Evolutionary conservation across 2,113 vertebrate genomes (phyloP).

Genomic region (Thymallus thymallus): DNA sequence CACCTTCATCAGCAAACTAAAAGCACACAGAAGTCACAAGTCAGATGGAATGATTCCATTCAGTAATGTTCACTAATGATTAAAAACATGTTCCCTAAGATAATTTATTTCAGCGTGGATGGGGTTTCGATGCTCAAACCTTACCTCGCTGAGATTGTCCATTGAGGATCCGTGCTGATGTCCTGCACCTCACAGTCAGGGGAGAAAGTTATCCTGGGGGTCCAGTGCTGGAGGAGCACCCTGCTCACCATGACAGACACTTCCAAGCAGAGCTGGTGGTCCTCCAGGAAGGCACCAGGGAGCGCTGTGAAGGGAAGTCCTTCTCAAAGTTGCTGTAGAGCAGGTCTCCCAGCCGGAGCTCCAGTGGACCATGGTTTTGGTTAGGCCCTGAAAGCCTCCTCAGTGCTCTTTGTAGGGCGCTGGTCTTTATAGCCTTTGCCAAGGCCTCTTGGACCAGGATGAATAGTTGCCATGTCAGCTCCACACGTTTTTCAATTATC

Average conservation of each 20-base stretch:
- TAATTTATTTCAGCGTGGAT: not conserved
- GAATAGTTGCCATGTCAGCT: not conserved
- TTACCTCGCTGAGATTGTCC: not conserved
- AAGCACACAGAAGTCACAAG: not conserved
- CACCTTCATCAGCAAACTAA: not conserved
- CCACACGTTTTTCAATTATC: not conserved
- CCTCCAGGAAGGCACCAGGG: not conserved
- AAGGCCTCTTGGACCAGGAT: not conserved
- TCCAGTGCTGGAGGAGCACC: not conserved
- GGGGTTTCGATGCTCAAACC: not conserved
- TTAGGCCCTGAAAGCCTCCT: not conserved
- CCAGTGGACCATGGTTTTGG: not conserved
- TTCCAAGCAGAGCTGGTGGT: not conserved
- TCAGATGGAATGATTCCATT: not conserved
- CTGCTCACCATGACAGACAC: slow-evolving; percentile 5
- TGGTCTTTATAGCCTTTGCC: not conserved
- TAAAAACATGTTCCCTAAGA: not conserved
- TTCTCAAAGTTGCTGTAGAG: not conserved
- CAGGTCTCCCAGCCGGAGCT: not conserved
- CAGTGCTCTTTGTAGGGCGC: not conserved
- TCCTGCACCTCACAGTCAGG: not conserved
- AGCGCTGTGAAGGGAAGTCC: not conserved
- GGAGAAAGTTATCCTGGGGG: not conserved
- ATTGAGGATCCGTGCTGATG: not conserved
- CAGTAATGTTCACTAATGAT: not conserved